A percentile compares a stretch with the other conserved stretches of the same genome.
phyloP scores from a whole-genome alignment of 2,888 invertebrate species.

The Drosophila nr. perissopoda region DNA sequence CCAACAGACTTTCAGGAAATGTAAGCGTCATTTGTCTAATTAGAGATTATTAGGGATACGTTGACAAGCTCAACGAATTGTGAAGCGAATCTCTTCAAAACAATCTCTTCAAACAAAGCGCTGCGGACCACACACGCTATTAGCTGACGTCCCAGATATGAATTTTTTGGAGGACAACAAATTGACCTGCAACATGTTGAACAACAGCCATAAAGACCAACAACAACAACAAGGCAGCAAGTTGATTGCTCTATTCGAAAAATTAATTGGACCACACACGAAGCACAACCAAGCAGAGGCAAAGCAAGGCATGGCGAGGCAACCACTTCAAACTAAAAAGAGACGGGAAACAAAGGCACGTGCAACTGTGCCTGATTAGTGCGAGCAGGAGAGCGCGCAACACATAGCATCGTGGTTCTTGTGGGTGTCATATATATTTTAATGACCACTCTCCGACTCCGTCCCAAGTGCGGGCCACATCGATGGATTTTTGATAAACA shows the following conservation, averaged over 20 bases:
- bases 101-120: background rate
- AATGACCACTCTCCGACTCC: constrained; percentile 53
- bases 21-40: constrained; percentile 54
- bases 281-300: constrained; percentile 30
- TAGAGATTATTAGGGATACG: constrained; percentile 65
- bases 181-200: constrained; percentile 78
- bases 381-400: constrained; percentile 13
- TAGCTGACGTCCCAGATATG: constrained; percentile 9
- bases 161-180: constrained; percentile 56
- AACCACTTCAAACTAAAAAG: constrained; percentile 30
- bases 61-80: constrained; percentile 40
- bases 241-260: constrained; percentile 80
- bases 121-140: constrained; percentile 55
- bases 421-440: constrained; percentile 79
- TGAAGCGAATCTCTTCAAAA: constrained; percentile 4
- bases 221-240: constrained; percentile 59
- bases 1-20: constrained; percentile 7
- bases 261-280: constrained; percentile 78
- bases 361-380: constrained; percentile 30
- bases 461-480: constrained; percentile 46
- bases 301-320: constrained; percentile 27
- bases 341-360: constrained; percentile 28
- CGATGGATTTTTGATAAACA: constrained; percentile 64
- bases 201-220: constrained; percentile 68
- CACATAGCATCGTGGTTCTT: constrained; percentile 55